A percentile compares a stretch with the other conserved stretches of the same genome.
phyloP scores from a whole-genome alignment of 1,140 invertebrate genomes.

The Drosophila seguyi region DNA sequence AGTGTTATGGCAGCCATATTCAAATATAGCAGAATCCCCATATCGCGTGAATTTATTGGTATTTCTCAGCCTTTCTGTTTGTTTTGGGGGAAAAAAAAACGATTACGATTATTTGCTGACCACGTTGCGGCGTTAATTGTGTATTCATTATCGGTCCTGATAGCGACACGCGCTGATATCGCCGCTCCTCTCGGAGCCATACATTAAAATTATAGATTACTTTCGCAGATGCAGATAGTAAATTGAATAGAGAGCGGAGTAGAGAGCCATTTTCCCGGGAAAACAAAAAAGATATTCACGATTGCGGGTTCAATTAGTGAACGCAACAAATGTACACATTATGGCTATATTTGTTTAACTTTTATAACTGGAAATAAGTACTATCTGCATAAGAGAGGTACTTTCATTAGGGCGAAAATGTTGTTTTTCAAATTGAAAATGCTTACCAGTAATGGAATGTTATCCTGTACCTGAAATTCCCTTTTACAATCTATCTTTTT shows the following conservation, averaged over 20 bases:
- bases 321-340: slow-evolving; percentile 17
- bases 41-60: slow-evolving; percentile 44
- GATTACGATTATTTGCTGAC: slow-evolving; percentile 55
- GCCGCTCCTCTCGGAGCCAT: slow-evolving; percentile 50
- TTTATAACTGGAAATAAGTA: slow-evolving; percentile 15
- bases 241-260: slow-evolving; percentile 21
- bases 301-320: slow-evolving; percentile 33
- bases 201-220: slow-evolving; percentile 72
- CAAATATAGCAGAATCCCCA: slow-evolving; percentile 36
- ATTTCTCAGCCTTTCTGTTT: slow-evolving; percentile 31
- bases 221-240: slow-evolving; percentile 50
- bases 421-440: neutral
- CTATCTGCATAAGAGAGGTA: slow-evolving; percentile 1
- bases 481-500: neutral
- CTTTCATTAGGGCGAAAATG: neutral
- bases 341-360: slow-evolving; percentile 13
- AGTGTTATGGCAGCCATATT: slow-evolving; percentile 44
- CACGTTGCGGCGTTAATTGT: slow-evolving; percentile 66
- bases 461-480: neutral
- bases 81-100: slow-evolving; percentile 19
- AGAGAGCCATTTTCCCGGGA: slow-evolving; percentile 16
- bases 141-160: slow-evolving; percentile 69
- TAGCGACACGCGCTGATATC: slow-evolving; percentile 61
- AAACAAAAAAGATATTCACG: slow-evolving; percentile 9
- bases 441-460: neutral